Conservation (phyloP, 2,113 vertebrate genomes). For the Morone chrysops region DNA sequence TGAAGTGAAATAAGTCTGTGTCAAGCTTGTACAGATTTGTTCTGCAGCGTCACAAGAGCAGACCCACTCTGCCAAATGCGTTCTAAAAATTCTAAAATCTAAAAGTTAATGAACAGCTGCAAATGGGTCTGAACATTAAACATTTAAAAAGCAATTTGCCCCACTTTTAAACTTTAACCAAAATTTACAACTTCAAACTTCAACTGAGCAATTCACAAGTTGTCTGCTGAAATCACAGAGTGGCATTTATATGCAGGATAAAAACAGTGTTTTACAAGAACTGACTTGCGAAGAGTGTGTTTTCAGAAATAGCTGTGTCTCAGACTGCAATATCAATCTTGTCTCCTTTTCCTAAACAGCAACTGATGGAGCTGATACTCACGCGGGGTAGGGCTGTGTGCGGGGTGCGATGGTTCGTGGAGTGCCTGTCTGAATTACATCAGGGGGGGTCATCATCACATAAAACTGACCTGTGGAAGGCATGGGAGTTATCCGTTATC, state of each 20-base stretch:
- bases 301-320: not conserved
- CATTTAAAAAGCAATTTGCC: slow-evolving; percentile 1
- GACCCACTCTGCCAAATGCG: not conserved
- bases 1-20: slow-evolving; percentile 1
- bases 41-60: not conserved
- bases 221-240: not conserved
- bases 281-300: not conserved
- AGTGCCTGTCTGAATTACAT: slow-evolving; percentile 88
- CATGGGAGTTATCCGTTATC: slow-evolving; percentile 11
- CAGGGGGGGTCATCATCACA: slow-evolving; percentile 93
- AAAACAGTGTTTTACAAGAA: not conserved
- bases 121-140: slow-evolving; percentile 1
- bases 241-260: not conserved
- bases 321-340: not conserved
- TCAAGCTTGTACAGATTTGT: slow-evolving; percentile 1
- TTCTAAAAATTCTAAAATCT: not conserved
- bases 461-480: slow-evolving; percentile 89
- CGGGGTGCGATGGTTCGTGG: slow-evolving; percentile 88
- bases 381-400: slow-evolving; percentile 89
- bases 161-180: not conserved
- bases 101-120: slow-evolving; percentile 5
- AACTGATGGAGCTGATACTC: slow-evolving; percentile 70
- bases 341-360: not conserved
- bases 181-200: slow-evolving; percentile 19
- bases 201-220: not conserved